phyloP scores from a whole-genome alignment of 1,140 invertebrate species.

The Drosophila quadrilineata region DNA sequence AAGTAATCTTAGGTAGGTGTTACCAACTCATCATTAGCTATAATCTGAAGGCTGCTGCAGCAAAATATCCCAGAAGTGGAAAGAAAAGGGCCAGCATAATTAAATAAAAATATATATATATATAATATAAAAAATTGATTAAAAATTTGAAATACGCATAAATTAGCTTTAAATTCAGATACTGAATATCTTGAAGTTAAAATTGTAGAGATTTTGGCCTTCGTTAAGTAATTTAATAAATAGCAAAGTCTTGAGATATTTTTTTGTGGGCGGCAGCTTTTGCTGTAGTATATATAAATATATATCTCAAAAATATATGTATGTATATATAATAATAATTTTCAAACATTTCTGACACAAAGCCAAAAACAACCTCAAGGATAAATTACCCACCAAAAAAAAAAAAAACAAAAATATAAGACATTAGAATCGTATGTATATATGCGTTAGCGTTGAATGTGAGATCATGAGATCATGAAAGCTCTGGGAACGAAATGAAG shows the following conservation, averaged over 20 bases:
- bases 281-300: background rate
- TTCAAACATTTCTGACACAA: conserved; percentile 46
- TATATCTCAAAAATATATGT: background rate
- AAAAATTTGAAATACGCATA: background rate
- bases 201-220: conserved; percentile 36
- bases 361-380: conserved; percentile 67
- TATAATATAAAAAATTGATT: background rate
- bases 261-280: conserved; percentile 30
- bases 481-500: conserved; percentile 55
- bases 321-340: conserved; percentile 45
- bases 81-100: too few species aligned
- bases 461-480: conserved; percentile 62
- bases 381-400: conserved; percentile 58
- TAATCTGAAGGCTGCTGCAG: background rate
- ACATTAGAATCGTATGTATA: too few species aligned
- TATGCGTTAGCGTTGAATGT: too few species aligned
- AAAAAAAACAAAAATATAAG: conserved; percentile 17
- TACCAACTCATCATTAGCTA: background rate
- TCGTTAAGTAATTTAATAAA: conserved; percentile 40
- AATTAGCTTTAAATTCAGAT: background rate
- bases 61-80: too few species aligned
- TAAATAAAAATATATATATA: too few species aligned
- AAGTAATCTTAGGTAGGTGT: background rate
- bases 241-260: too few species aligned
- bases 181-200: too few species aligned